A percentile compares a stretch with the other conserved stretches of the same genome.
Conservation (phyloP, 2,888 invertebrate genomes). For the Tetranychus piercei region DNA sequence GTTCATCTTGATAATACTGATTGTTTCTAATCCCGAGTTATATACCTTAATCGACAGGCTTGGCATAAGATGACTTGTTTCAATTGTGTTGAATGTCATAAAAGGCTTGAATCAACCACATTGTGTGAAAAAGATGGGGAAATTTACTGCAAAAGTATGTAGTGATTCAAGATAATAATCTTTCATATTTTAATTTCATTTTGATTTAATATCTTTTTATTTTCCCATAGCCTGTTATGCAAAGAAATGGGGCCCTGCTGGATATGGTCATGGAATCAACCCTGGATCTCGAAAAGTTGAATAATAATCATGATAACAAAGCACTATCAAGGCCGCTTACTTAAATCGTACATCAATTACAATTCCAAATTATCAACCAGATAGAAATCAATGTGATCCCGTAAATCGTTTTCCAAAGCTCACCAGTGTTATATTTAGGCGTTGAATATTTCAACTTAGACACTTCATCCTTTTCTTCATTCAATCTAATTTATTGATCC, state of each 20-base stretch:
- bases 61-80: slow-evolving; percentile 38
- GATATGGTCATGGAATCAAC: slow-evolving; percentile 32
- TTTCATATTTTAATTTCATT: neutral
- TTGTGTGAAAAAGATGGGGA: slow-evolving; percentile 36
- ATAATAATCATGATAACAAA: neutral
- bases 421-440: too few species aligned
- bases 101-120: slow-evolving; percentile 36
- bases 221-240: slow-evolving; percentile 33
- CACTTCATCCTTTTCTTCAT: too few species aligned
- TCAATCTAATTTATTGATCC: too few species aligned
- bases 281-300: neutral
- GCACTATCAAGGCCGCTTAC: too few species aligned
- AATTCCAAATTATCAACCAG: too few species aligned
- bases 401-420: too few species aligned
- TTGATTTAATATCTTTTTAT: neutral
- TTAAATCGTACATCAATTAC: too few species aligned
- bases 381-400: too few species aligned
- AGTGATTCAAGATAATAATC: too few species aligned
- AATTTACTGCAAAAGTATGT: slow-evolving; percentile 38
- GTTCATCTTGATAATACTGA: neutral
- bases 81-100: slow-evolving; percentile 35
- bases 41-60: slow-evolving; percentile 29
- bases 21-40: neutral
- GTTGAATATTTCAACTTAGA: too few species aligned
- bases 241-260: slow-evolving; percentile 35